These are phyloP conservation scores for Oryctes rhinoceros DNA, from an alignment of 1,140 invertebrate species.

Conservation along the genomic window DNA sequence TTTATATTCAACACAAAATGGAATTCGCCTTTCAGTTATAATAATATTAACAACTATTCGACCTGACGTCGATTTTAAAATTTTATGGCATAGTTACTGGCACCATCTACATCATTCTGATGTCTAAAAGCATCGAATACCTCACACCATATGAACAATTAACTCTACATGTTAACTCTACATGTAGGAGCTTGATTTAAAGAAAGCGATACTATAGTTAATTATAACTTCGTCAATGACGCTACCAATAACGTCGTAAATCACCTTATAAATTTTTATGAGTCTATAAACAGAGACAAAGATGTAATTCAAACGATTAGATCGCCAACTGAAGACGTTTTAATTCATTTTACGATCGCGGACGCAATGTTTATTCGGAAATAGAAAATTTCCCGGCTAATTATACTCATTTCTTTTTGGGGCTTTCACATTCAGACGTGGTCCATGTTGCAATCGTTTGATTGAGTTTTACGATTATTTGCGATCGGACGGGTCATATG, in stretches of 20 bases:
- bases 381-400: not conserved
- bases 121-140: too few relatives aligned
- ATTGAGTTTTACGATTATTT: conserved; percentile 10
- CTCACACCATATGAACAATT: too few relatives aligned
- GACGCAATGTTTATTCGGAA: not conserved
- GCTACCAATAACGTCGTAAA: not conserved
- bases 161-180: too few relatives aligned
- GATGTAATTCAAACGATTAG: not conserved
- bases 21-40: too few relatives aligned
- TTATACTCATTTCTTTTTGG: not conserved
- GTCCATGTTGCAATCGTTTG: not conserved
- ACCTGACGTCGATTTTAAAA: too few relatives aligned
- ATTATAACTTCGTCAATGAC: not conserved
- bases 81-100: too few relatives aligned
- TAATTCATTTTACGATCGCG: not conserved
- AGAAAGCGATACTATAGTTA: too few relatives aligned
- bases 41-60: too few relatives aligned
- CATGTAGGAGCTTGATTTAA: too few relatives aligned
- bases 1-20: too few relatives aligned
- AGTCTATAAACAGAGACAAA: not conserved
- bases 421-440: not conserved
- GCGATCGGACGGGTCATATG: conserved; percentile 1
- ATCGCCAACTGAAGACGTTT: conserved; percentile 3
- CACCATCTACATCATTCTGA: too few relatives aligned
- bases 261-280: conserved; percentile 5